Base-by-base conservation (phyloP, 2,888 invertebrate genomes). In the Leptopilina drosophilae region DNA sequence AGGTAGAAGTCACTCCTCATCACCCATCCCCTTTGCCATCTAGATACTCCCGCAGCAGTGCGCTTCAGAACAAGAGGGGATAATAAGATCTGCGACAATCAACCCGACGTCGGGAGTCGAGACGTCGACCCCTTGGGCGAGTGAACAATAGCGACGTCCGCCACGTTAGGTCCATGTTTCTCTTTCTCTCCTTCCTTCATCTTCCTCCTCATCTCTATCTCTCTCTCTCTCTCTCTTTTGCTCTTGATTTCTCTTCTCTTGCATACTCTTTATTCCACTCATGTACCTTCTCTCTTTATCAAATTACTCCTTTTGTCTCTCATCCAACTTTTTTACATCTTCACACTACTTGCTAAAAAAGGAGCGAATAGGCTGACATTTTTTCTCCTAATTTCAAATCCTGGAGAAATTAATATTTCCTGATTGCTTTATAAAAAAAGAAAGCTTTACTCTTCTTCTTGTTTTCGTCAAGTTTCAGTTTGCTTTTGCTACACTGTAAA, bases 51-150 rank as follows among this genome's bases (percentile, higher is more conserved):
- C 82, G 82, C 82, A 65, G 79, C 81, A 84, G 83, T 81, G 81
- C 86, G 85, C 86, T 85, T 84, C 85, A 85, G 84, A 85, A 83
- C 85, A 84, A 86, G 88, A 80, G 87, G 90, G 90, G 90, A 89
- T 90, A 90, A 90, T 90, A 90, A 90, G 90, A 90, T 90, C 90
- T 90, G 86, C 89, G 90, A 90, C 90, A 90, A 90, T 90, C 90
- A 90, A 89, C 89, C 85, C 83, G 77, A 78, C 80, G 84, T 77
- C 81, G 83, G 81, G 82, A 80, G 83, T 76, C 81, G 84, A 82
- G 83, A 85, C 84, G 86, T 80, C 82, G 82, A 87, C 85, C 87
- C 88, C 89, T 87, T 82, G 85, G 87, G 87, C 87, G 86, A 88
- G 85, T 82, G 80, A 84, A 85, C 86, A 84, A 82, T 73, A 81